A percentile compares a stretch with the other conserved stretches of the same genome.
phyloP scores from a whole-genome alignment of 1,140 invertebrate species.

The Littorina saxatilis region DNA sequence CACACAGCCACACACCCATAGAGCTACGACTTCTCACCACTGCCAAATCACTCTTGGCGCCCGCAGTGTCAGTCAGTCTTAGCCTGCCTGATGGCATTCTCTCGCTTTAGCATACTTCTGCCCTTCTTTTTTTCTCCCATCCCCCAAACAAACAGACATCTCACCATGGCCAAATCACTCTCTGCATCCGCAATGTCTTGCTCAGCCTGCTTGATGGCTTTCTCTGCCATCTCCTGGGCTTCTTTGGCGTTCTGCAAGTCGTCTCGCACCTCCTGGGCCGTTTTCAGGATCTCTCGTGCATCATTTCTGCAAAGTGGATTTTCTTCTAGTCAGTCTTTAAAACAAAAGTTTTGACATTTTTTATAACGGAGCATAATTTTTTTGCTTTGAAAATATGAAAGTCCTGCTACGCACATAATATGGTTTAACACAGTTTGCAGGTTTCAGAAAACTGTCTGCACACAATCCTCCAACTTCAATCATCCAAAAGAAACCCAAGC shows the following conservation, averaged over 20 bases:
- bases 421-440: too few species aligned
- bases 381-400: neutral
- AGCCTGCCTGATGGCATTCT: too few species aligned
- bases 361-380: neutral
- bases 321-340: neutral
- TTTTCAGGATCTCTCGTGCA: slow-evolving; percentile 79
- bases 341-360: neutral
- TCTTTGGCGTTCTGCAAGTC: slow-evolving; percentile 83
- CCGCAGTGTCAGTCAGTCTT: too few species aligned
- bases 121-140: neutral
- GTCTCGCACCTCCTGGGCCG: slow-evolving; percentile 79
- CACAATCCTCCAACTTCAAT: too few species aligned
- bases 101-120: too few species aligned
- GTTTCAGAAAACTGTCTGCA: too few species aligned
- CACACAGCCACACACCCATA: too few species aligned
- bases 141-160: neutral
- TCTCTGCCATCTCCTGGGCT: slow-evolving; percentile 86
- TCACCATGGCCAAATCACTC: slow-evolving; percentile 82
- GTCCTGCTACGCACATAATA: neutral
- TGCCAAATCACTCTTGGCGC: too few species aligned
- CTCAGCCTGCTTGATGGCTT: slow-evolving; percentile 87
- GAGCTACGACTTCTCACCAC: too few species aligned
- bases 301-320: slow-evolving; percentile 68
- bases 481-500: too few species aligned
- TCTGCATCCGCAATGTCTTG: slow-evolving; percentile 86